A percentile compares a stretch with the other conserved stretches of the same genome.
Evolutionary conservation across 2,888 invertebrate genomes (phyloP).

Genomic region (Andrena hattorfiana): DNA sequence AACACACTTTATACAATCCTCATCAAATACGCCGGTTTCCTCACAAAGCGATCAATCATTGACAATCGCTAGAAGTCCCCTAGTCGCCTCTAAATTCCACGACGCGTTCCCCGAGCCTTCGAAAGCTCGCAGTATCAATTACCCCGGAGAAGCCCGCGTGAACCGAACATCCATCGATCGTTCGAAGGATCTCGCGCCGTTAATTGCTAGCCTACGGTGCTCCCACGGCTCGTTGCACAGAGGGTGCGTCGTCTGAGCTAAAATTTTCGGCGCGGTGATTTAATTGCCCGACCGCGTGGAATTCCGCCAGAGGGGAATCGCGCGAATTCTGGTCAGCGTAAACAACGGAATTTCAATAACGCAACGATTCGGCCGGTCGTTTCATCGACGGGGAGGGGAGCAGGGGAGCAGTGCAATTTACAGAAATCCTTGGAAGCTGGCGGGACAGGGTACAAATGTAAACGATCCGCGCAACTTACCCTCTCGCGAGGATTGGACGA

Average conservation of each 20-base stretch:
- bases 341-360: slow-evolving; percentile 46
- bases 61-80: too few relatives aligned
- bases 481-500: slow-evolving; percentile 1
- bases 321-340: slow-evolving; percentile 14
- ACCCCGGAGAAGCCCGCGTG: neutral
- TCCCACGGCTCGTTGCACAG: neutral
- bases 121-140: too few relatives aligned
- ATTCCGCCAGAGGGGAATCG: slow-evolving; percentile 7
- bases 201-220: slow-evolving; percentile 8
- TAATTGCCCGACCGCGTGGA: slow-evolving; percentile 34
- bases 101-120: too few relatives aligned
- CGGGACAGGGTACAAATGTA: neutral
- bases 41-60: too few relatives aligned
- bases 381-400: neutral
- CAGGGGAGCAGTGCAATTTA: slow-evolving; percentile 27
- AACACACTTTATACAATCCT: too few relatives aligned
- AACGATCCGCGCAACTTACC: slow-evolving; percentile 3
- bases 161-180: neutral
- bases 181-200: slow-evolving; percentile 3
- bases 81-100: too few relatives aligned
- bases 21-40: too few relatives aligned
- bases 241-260: slow-evolving; percentile 10
- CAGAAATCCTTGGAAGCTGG: slow-evolving; percentile 10
- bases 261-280: slow-evolving; percentile 50
- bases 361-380: neutral